Evolutionary conservation across 2,888 invertebrate genomes (phyloP), one percentile per base, ranked within the genome.

Genomic region (Stegophylla sp.): DNA sequence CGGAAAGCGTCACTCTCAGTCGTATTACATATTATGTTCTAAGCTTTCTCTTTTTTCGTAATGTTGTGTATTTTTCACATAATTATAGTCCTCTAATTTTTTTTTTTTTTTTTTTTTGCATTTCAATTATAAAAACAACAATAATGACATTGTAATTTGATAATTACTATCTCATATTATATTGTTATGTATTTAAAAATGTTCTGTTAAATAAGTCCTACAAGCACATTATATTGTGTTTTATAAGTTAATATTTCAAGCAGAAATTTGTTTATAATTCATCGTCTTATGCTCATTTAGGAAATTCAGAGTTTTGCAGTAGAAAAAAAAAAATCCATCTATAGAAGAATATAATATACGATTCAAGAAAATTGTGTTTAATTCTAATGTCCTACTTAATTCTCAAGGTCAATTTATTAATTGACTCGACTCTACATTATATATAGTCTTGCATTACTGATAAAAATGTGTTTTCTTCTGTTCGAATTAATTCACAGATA

Each of bases 341-440:
- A 66, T 23, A 28, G 17, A 23, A 53, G n/a, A 76, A 51, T n/a
- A 43, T 5, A 45, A 15, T 15, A 34, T 51, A 48, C 20, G 20
- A 5, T 28, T 9, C 17, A 9, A 66, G 56, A 56, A 76, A 76
- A 76, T 53, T n/a, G 17, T 23, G 9, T 51, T 51, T 66, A 41
- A 43, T 66, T 17, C 15, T 41, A 28, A n/a, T 56, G 76, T 76
- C 66, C 76, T 75, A 75, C 63, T 75, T 51, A 13, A 17, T 43
- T 56, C 67, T 20, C 76, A 67, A 67, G 76, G 76, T 76, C 56
- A 66, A 76, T 43, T n/a, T 56, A 28, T 26, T 76, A 43, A 67
- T 41, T 28, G 84, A 85, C 85, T 84, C 82, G 79, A 85, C 83
- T 84, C 85, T 83, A 84, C 84, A 83, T n/a, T n/a, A n/a, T n/a